A percentile compares a stretch with the other conserved stretches of the same genome.
These are phyloP conservation scores for Sicus ferrugineus DNA, from an alignment of 2,888 invertebrate genomes.

Conservation along the genomic window DNA sequence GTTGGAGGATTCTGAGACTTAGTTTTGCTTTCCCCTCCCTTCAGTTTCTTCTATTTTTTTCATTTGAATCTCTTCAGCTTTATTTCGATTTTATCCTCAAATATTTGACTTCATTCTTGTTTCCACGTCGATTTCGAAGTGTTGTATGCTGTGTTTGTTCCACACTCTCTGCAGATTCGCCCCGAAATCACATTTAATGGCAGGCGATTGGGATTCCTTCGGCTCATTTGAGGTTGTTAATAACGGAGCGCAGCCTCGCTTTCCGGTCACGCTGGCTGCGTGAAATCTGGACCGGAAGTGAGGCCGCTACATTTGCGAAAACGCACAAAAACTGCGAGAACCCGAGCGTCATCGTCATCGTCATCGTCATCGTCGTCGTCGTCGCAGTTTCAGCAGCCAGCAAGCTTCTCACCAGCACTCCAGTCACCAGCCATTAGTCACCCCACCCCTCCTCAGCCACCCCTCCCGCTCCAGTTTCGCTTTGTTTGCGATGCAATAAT, in stretches of 20 bases:
- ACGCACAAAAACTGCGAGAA: not conserved
- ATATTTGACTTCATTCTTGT: no score
- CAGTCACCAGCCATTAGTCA: not conserved
- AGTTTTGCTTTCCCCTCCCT: no score
- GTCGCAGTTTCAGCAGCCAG: slow-evolving; percentile 16
- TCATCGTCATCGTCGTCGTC: slow-evolving; percentile 21
- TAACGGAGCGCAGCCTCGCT: not conserved
- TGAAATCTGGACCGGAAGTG: slow-evolving; percentile 35
- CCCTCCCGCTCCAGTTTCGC: slow-evolving; percentile 6
- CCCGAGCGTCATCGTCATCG: not conserved
- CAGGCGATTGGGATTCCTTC: no score
- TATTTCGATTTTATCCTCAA: no score
- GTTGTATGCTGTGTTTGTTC: no score
- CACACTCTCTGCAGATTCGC: no score
- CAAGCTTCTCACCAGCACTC: not conserved
- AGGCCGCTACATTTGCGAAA: slow-evolving; percentile 29
- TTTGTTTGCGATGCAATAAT: slow-evolving; percentile 46
- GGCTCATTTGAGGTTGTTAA: slow-evolving; percentile 5
- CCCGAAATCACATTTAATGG: no score
- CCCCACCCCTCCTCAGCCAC: not conserved
- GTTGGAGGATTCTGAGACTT: no score
- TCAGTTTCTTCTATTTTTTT: no score
- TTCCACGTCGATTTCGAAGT: no score
- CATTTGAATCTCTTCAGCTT: no score
- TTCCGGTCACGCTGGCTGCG: not conserved